Evolutionary conservation across 2,797 vertebrate genomes (phyloP).

Genomic region (Acipenser transmontanus): DNA sequence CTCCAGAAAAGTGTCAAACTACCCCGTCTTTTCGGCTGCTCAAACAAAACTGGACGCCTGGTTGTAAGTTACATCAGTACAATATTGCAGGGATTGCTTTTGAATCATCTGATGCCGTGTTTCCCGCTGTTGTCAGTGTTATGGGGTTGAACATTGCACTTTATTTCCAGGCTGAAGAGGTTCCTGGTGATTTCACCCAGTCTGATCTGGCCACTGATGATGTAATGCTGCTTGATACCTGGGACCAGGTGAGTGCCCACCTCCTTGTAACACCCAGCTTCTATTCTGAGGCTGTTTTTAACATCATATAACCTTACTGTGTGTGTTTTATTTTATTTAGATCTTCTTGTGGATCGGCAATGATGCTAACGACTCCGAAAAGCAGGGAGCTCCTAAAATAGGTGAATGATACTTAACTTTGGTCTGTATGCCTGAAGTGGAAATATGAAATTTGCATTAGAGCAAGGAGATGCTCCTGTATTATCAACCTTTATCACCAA

Average conservation of each 20-base stretch:
- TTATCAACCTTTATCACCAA: no score
- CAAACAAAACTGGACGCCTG: slow-evolving; percentile 62
- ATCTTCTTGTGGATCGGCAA: slow-evolving; percentile 61
- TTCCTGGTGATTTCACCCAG: slow-evolving; percentile 57
- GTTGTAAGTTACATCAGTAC: slow-evolving; percentile 40
- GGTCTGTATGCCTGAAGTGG: not conserved
- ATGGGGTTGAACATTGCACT: not conserved
- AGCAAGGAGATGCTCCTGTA: not conserved
- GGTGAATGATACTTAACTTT: slow-evolving; percentile 35
- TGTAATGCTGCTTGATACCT: slow-evolving; percentile 63
- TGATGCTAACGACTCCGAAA: slow-evolving; percentile 57
- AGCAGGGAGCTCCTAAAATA: slow-evolving; percentile 41
- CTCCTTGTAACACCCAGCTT: no score
- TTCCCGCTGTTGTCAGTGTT: not conserved
- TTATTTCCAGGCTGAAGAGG: slow-evolving; percentile 52
- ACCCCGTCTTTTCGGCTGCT: slow-evolving; percentile 58
- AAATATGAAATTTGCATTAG: not conserved
- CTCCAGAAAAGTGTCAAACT: slow-evolving; percentile 37
- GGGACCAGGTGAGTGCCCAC: slow-evolving; percentile 45
- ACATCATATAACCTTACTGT: no score
- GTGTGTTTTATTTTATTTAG: slow-evolving; percentile 26
- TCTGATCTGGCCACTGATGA: slow-evolving; percentile 59
- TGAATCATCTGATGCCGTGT: not conserved
- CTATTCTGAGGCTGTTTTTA: no score
- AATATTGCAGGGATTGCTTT: not conserved